Percentiles rank a stretch among this genome's conserved stretches.
These are phyloP conservation scores for Quadroppia sp. DNA, from an alignment of 2,888 invertebrate genomes.

Conservation along the genomic window DNA sequence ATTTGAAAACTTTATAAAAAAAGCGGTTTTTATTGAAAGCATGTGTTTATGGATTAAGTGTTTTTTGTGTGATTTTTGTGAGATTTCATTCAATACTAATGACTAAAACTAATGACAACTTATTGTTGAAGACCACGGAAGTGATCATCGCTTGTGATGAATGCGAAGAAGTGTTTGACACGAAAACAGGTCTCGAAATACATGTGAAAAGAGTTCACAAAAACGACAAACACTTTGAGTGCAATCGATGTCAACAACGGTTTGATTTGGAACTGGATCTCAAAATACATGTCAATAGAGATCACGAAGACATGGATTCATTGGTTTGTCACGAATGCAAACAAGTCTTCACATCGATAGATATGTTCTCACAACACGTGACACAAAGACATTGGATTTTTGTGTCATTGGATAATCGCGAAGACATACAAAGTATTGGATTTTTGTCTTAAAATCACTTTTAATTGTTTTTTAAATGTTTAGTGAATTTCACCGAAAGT, in stretches of 20 bases:
- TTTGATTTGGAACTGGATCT: background rate
- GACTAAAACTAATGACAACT: background rate
- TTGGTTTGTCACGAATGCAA: conserved; percentile 5
- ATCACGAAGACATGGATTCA: background rate
- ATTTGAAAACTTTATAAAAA: too few relatives aligned
- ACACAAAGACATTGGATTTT: background rate
- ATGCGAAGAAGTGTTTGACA: too few relatives aligned
- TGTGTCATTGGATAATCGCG: too few relatives aligned
- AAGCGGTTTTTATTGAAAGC: too few relatives aligned
- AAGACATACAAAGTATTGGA: background rate
- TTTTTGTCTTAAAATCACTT: too few relatives aligned
- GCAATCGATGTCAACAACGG: background rate
- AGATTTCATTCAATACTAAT: too few relatives aligned
- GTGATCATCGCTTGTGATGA: background rate
- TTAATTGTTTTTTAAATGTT: too few relatives aligned
- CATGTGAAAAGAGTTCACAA: background rate
- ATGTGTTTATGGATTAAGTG: too few relatives aligned
- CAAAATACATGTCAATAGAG: background rate
- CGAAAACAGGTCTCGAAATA: background rate
- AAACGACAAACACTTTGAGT: background rate
- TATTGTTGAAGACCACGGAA: background rate
- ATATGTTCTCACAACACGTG: background rate
- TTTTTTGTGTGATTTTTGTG: too few relatives aligned
- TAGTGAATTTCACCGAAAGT: too few relatives aligned
- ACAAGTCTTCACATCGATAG: background rate